Percentiles rank a stretch among this genome's conserved stretches.
Evolutionary conservation across 2,797 vertebrate genomes (phyloP).

Genomic region (Naso thynnoides): DNA sequence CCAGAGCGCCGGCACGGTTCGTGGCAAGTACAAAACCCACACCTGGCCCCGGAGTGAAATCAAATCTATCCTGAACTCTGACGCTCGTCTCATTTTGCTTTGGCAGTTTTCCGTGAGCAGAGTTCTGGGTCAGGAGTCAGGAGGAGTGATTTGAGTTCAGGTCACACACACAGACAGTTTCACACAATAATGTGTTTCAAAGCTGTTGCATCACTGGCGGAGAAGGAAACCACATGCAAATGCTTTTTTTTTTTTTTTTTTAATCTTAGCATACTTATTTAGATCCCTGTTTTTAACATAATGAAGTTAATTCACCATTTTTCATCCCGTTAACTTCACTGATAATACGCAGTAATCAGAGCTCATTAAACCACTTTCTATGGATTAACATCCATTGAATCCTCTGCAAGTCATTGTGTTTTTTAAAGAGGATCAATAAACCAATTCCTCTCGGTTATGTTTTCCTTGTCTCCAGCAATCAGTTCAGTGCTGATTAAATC

Average conservation of each 20-base stretch:
- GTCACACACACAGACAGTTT: constrained; percentile 78
- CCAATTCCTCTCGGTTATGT: constrained; percentile 80
- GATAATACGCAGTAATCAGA: constrained; percentile 66
- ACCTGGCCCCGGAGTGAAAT: constrained; percentile 85
- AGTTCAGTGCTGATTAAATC: constrained; percentile 79
- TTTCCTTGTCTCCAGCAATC: constrained; percentile 79
- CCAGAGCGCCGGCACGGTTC: constrained; percentile 67
- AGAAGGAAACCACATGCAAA: constrained; percentile 43
- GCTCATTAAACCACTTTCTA: constrained; percentile 73
- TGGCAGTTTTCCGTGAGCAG: constrained; percentile 65
- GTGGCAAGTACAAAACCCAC: constrained; percentile 81
- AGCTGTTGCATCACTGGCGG: constrained; percentile 69
- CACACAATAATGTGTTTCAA: constrained; percentile 82
- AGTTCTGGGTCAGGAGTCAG: constrained; percentile 78
- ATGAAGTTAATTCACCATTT: constrained; percentile 14
- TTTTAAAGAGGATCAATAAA: constrained; percentile 77
- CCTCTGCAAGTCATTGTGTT: constrained; percentile 47
- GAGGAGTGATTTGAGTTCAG: constrained; percentile 72
- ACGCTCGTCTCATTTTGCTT: constrained; percentile 75
- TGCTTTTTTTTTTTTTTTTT: background rate
- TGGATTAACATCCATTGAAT: constrained; percentile 69
- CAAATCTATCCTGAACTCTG: constrained; percentile 84
- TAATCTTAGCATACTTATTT: background rate
- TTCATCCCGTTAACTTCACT: constrained; percentile 27
- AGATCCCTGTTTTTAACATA: background rate